Conservation (phyloP, 2,113 vertebrate genomes). For the Pelobates fuscus region DNA sequence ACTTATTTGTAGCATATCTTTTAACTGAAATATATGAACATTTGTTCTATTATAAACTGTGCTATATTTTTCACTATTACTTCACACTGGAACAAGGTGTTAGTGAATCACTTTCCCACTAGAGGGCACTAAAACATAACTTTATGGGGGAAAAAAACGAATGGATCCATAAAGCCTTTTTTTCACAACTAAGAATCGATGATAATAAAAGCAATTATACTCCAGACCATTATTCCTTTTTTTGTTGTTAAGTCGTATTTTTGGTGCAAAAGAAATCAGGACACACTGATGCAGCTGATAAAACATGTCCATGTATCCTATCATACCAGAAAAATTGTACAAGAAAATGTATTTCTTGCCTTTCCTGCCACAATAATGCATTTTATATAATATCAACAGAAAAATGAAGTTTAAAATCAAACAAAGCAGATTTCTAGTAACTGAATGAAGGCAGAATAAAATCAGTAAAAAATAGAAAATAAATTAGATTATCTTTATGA, state of each 20-base stretch:
- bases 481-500: too few relatives aligned
- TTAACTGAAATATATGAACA: too few relatives aligned
- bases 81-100: background rate
- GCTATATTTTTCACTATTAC: too few relatives aligned
- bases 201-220: background rate
- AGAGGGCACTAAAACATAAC: conserved; percentile 18
- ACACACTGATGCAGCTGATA: background rate
- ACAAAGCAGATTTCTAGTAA: background rate
- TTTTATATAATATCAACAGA: background rate
- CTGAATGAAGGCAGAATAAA: too few relatives aligned
- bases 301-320: background rate
- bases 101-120: conserved; percentile 13
- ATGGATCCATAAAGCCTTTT: background rate
- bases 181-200: background rate
- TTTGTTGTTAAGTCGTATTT: background rate
- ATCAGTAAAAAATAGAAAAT: too few relatives aligned
- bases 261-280: background rate
- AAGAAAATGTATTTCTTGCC: background rate
- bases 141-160: background rate
- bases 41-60: too few relatives aligned
- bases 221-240: background rate
- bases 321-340: background rate
- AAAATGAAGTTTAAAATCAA: background rate
- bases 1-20: too few relatives aligned
- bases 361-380: too few relatives aligned